A percentile compares a stretch with the other conserved stretches of the same genome.
These are phyloP conservation scores for Neosilurus hyrtlii DNA, from an alignment of 2,797 vertebrate species.

Conservation along the genomic window DNA sequence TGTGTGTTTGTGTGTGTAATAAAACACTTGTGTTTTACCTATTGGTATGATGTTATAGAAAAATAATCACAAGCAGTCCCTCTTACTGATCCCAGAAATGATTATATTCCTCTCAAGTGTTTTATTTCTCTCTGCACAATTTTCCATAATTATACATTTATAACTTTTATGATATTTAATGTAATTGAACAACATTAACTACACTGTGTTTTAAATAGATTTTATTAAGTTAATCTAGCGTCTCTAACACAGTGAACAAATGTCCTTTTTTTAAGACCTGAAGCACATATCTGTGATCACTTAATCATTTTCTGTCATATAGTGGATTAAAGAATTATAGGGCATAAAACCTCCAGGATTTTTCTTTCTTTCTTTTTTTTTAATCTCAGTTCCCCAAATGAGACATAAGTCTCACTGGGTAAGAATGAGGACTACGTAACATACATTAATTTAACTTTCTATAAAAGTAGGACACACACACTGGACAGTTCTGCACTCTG, in stretches of 20 bases:
- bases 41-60: too few species aligned
- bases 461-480: neutral
- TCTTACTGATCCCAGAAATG: too few species aligned
- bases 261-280: neutral
- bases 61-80: too few species aligned
- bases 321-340: neutral
- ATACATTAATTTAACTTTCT: neutral
- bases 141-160: too few species aligned
- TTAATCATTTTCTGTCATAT: slow-evolving; percentile 1
- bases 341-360: neutral
- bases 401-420: neutral
- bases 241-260: neutral
- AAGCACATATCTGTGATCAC: neutral
- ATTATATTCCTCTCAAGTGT: too few species aligned
- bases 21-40: too few species aligned
- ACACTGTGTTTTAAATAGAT: neutral
- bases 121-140: too few species aligned
- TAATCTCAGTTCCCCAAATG: neutral
- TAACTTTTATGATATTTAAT: neutral
- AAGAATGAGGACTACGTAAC: neutral
- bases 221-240: neutral
- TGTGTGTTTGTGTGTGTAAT: too few species aligned
- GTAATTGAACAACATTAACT: neutral
- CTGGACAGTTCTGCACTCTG: too few species aligned
- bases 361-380: neutral